Base-by-base conservation (phyloP, 2,797 vertebrate species). In the Moxostoma hubbsi region DNA sequence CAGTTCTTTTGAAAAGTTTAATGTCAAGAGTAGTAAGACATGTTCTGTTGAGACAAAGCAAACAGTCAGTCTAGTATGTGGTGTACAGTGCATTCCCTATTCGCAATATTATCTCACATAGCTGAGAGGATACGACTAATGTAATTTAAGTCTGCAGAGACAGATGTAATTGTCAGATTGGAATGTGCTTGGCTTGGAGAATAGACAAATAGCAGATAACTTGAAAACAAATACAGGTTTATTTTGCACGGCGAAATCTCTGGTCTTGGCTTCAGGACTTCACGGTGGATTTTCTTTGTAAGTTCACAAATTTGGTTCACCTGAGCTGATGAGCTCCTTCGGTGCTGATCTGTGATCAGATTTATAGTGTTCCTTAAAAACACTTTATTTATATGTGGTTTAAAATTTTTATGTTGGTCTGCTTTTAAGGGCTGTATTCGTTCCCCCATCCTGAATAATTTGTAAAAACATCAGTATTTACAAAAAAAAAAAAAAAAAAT, bases 151-250 rank as follows among this genome's bases (percentile, higher is more conserved):
- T 45, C 78, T 66, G 47, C 45, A 49, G 47, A 63, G 47, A 62
- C 72, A 77, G 64, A 67, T 78, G 63, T 76, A 46, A 67, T 62
- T 49, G 49, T 71, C 74, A 69, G 77, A 53, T 16, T 66, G 68
- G 76, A 82, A 76, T 83, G 79, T 65, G 54, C 70, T 77, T 57
- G 69, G 77, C 70, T 80, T 50, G 50, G 50, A 71, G 50, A 77
- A 67, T 74, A 77, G 43, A 45, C 63, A 51, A 59, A 73, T 54
- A 78, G 64, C 63, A 55, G 71, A 83, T 73, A 64, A 79, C 46
- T 63, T 59, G 36, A 81, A 81, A 75, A 74, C 46, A 76, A 77
- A 77, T 47, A 61, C 72, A 77, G 47, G 55, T 59, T 68, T 65
- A 57, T 76, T 63, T 24, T n/a, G 18, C 51, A 36, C 66, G 49